Conservation (phyloP, 2,888 invertebrate genomes). For the Macroteleia sp. region DNA sequence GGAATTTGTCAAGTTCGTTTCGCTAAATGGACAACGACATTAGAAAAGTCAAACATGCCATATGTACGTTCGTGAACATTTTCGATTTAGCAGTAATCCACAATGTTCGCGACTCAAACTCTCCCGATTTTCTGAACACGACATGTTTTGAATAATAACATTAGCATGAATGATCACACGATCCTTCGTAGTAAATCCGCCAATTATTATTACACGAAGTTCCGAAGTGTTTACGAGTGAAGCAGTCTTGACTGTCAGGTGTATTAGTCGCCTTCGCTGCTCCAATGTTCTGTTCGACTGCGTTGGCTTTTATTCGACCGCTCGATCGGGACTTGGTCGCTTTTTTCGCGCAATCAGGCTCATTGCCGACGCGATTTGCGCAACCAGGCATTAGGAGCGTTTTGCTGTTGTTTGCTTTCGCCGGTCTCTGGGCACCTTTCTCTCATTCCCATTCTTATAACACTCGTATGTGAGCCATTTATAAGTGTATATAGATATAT, state of each 20-base stretch:
- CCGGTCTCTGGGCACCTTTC: slow-evolving; percentile 54
- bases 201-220: no score
- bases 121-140: no score
- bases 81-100: no score
- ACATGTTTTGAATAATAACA: no score
- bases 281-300: not conserved
- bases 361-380: slow-evolving; percentile 35
- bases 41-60: no score
- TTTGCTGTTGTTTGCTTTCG: slow-evolving; percentile 61
- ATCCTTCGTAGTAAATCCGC: no score
- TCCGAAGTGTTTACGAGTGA: slow-evolving; percentile 1
- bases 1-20: no score
- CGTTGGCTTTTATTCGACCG: not conserved
- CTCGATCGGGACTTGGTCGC: slow-evolving; percentile 4
- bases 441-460: slow-evolving; percentile 62
- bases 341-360: slow-evolving; percentile 28
- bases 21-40: no score
- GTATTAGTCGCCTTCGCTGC: slow-evolving; percentile 11
- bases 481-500: not conserved
- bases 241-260: slow-evolving; percentile 17
- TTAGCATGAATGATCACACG: no score
- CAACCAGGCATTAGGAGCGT: slow-evolving; percentile 56
- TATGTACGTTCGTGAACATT: no score
- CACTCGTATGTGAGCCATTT: slow-evolving; percentile 15
- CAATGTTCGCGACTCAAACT: no score